Conservation (phyloP, 1,140 invertebrate species). For the Drosophila pruinosa region DNA sequence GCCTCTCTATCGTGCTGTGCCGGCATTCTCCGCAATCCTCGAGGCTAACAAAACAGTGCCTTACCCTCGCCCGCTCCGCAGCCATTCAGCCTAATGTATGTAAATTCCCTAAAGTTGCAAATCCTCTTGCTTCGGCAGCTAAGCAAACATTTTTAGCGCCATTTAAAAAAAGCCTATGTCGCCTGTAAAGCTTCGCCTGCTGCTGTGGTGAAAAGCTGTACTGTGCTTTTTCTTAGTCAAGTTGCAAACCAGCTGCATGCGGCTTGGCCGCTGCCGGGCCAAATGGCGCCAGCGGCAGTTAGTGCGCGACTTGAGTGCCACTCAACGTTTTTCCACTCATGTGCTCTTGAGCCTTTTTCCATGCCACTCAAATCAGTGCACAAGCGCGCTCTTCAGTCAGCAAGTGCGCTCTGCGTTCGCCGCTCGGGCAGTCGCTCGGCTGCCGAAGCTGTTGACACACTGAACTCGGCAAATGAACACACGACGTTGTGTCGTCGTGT, state of each 20-base stretch:
- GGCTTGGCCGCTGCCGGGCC: not conserved
- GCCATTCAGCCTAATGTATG: constrained; percentile 55
- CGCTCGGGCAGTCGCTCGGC: constrained; percentile 7
- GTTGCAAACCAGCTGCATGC: constrained; percentile 6
- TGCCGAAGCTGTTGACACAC: constrained; percentile 62
- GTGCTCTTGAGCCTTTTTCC: constrained; percentile 49
- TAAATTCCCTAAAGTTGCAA: constrained; percentile 70
- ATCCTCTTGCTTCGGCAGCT: constrained; percentile 45
- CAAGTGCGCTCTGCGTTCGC: constrained; percentile 31
- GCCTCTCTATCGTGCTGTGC: constrained; percentile 32
- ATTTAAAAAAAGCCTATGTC: constrained; percentile 22
- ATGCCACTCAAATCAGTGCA: constrained; percentile 38
- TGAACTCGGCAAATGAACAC: constrained; percentile 54
- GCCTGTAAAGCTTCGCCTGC: constrained; percentile 9
- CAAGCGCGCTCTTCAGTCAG: constrained; percentile 59
- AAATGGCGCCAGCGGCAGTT: not conserved
- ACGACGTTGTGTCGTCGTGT: not conserved
- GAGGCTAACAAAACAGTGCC: constrained; percentile 56
- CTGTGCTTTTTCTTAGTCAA: not conserved
- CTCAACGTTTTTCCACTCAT: not conserved
- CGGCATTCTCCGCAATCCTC: constrained; percentile 24
- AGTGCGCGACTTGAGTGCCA: not conserved
- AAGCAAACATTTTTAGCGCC: constrained; percentile 62
- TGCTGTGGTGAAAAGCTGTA: constrained; percentile 32
- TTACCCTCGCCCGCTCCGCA: not conserved